A percentile compares a stretch with the other conserved stretches of the same genome.
phyloP scores from a whole-genome alignment of 2,888 invertebrate genomes.

The Gonocerus acuteangulatus region DNA sequence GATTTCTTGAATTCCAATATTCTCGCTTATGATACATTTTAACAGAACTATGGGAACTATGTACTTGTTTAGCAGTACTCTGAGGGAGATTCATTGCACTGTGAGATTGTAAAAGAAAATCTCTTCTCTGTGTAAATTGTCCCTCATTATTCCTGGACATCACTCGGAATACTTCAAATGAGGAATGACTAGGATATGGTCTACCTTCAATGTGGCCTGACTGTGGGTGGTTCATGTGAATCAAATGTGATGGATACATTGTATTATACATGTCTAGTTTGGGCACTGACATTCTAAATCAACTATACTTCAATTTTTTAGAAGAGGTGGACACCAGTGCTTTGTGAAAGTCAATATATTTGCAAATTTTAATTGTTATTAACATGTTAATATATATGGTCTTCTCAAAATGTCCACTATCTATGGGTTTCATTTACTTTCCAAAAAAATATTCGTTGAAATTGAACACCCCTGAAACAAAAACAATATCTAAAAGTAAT shows the following conservation, averaged over 20 bases:
- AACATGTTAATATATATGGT: too few species aligned
- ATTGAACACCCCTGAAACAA: too few species aligned
- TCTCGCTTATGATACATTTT: slow-evolving; percentile 16
- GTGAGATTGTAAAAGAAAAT: slow-evolving; percentile 7
- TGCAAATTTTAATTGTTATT: neutral
- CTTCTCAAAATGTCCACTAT: too few species aligned
- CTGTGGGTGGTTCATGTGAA: slow-evolving; percentile 15
- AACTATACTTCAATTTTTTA: too few species aligned
- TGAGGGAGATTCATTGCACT: slow-evolving; percentile 7
- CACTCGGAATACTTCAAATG: slow-evolving; percentile 6
- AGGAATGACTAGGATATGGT: slow-evolving; percentile 2
- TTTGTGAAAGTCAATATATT: too few species aligned
- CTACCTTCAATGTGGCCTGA: slow-evolving; percentile 12
- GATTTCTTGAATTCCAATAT: slow-evolving; percentile 21
- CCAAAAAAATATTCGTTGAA: too few species aligned
- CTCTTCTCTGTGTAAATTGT: slow-evolving; percentile 3
- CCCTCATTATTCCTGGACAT: slow-evolving; percentile 10
- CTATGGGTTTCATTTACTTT: too few species aligned
- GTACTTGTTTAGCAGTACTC: slow-evolving; percentile 5
- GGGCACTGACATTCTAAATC: neutral
- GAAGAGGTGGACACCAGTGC: too few species aligned
- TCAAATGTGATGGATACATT: slow-evolving; percentile 20
- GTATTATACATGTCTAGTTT: slow-evolving; percentile 19
- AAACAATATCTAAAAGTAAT: too few species aligned
- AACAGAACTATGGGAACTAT: neutral